A percentile compares a stretch with the other conserved stretches of the same genome.
Evolutionary conservation across 2,113 vertebrate species (phyloP).

Genomic region (Corvus moneduloides): DNA sequence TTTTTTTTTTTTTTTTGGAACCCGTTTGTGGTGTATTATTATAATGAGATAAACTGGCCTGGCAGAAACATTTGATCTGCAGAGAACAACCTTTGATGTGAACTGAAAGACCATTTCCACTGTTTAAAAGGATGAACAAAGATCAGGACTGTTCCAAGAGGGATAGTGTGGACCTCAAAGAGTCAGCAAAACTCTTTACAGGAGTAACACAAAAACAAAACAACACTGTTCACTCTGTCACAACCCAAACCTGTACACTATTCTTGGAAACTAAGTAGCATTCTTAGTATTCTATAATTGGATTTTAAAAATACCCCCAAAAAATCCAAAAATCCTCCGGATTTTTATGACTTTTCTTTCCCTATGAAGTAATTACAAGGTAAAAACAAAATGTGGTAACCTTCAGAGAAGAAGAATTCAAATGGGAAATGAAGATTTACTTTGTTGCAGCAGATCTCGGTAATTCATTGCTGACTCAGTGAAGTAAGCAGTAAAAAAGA

Average conservation of each 20-base stretch:
- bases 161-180: background rate
- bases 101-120: background rate
- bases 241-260: background rate
- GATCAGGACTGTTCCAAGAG: background rate
- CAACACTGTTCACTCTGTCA: background rate
- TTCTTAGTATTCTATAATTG: background rate
- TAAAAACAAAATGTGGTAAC: background rate
- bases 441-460: background rate
- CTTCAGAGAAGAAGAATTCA: background rate
- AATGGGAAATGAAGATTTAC: background rate
- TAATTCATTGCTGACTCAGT: background rate
- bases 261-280: background rate
- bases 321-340: background rate
- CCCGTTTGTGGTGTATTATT: background rate
- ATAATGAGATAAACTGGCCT: background rate
- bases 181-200: background rate
- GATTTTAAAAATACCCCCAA: background rate
- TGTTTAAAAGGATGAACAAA: background rate
- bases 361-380: background rate
- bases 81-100: background rate
- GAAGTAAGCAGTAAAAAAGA: background rate
- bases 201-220: background rate
- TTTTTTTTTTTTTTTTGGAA: background rate
- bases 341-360: background rate
- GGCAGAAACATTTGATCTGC: constrained; percentile 10